A percentile compares a stretch with the other conserved stretches of the same genome.
Evolutionary conservation across 2,113 vertebrate species (phyloP).

Genomic region (Pheucticus melanocephalus): DNA sequence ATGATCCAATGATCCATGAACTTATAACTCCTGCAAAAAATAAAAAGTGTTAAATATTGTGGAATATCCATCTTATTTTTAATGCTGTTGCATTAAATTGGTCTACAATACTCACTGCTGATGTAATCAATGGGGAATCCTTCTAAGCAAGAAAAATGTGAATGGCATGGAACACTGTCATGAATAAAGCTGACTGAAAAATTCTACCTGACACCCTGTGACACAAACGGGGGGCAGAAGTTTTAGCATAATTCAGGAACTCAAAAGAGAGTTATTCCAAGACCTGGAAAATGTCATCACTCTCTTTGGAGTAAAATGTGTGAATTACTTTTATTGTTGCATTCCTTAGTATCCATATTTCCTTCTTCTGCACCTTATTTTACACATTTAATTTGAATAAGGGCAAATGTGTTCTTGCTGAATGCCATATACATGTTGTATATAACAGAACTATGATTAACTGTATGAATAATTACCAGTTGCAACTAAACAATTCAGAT

Average conservation of each 20-base stretch:
- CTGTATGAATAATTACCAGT: conserved; percentile 64
- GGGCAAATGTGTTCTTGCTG: not conserved
- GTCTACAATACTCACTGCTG: not conserved
- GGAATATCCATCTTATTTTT: not conserved
- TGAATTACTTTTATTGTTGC: not conserved
- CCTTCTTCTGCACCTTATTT: conserved; percentile 11
- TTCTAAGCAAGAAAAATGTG: not conserved
- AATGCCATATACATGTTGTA: not conserved
- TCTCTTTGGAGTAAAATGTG: not conserved
- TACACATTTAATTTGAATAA: not conserved
- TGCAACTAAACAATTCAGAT: conserved; percentile 78
- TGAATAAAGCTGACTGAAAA: not conserved
- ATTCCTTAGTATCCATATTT: not conserved
- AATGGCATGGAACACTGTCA: not conserved
- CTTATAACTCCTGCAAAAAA: not conserved
- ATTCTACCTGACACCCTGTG: not conserved
- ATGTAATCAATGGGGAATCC: not conserved
- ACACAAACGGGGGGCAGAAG: not conserved
- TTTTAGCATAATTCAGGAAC: not conserved
- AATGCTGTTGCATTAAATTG: not conserved
- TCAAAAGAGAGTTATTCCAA: not conserved
- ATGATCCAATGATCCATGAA: not conserved
- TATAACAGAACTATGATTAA: conserved; percentile 68
- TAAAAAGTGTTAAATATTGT: not conserved
- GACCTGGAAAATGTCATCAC: not conserved